A percentile compares a stretch with the other conserved stretches of the same genome.
Evolutionary conservation across 2,797 vertebrate genomes (phyloP).

Genomic region (Muscicapa striata): DNA sequence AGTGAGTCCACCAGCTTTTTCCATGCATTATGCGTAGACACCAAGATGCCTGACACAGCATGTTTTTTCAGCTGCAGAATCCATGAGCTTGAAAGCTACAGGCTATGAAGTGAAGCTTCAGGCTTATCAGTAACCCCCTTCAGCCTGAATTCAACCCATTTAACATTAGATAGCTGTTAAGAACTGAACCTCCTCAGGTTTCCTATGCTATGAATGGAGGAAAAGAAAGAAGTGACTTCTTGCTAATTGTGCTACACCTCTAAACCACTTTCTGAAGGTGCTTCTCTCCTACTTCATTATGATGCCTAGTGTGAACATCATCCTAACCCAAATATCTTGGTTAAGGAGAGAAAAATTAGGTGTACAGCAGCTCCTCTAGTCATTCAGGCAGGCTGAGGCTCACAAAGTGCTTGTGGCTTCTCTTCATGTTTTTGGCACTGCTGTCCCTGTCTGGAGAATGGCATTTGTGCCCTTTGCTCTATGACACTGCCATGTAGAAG

Average conservation of each 20-base stretch:
- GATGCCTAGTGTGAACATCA: background rate
- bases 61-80: background rate
- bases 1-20: background rate
- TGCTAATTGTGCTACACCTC: background rate
- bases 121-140: background rate
- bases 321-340: background rate
- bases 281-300: background rate
- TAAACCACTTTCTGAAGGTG: background rate
- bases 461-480: background rate
- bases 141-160: background rate
- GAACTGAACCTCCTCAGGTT: background rate
- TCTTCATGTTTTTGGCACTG: background rate
- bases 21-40: background rate
- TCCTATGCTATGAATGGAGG: background rate
- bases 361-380: background rate
- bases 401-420: background rate
- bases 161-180: background rate
- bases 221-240: background rate
- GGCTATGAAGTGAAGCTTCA: background rate
- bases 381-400: background rate
- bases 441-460: background rate
- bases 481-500: accelerated
- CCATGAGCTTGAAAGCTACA: background rate
- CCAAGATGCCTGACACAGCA: background rate
- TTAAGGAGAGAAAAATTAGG: background rate